These are phyloP conservation scores for Sympetrum striolatum DNA, from an alignment of 2,888 invertebrate species.

Conservation along the genomic window DNA sequence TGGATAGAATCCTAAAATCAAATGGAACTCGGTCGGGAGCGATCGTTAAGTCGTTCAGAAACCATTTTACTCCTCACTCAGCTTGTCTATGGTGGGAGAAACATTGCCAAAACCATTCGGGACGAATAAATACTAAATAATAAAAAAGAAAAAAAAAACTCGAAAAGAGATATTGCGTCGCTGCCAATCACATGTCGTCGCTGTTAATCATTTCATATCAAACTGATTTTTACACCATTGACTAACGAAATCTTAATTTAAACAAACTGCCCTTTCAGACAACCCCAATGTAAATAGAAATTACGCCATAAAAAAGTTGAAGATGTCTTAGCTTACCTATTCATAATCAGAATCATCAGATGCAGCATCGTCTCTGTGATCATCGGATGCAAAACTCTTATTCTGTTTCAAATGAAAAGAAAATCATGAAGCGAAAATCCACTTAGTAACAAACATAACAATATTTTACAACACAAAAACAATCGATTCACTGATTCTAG, in stretches of 20 bases:
- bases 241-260: neutral
- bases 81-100: neutral
- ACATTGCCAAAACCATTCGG: neutral
- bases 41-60: no score
- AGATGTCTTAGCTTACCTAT: slow-evolving; percentile 39
- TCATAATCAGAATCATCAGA: slow-evolving; percentile 42
- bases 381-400: slow-evolving; percentile 41
- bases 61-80: no score
- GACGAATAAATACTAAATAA: neutral
- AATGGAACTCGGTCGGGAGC: no score
- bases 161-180: neutral
- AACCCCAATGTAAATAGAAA: neutral
- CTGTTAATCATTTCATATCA: neutral
- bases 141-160: neutral
- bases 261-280: neutral
- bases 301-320: slow-evolving; percentile 28
- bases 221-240: neutral
- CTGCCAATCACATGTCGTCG: neutral
- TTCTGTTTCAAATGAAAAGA: slow-evolving; percentile 44
- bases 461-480: slow-evolving; percentile 25
- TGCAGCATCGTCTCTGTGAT: slow-evolving; percentile 38
- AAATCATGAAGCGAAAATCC: slow-evolving; percentile 42
- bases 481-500: slow-evolving; percentile 8
- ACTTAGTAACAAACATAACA: slow-evolving; percentile 34
- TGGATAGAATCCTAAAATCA: no score